Percentiles rank a stretch among this genome's conserved stretches.
Conservation (phyloP, 2,888 invertebrate genomes). For the Eupithecia centaureata region DNA sequence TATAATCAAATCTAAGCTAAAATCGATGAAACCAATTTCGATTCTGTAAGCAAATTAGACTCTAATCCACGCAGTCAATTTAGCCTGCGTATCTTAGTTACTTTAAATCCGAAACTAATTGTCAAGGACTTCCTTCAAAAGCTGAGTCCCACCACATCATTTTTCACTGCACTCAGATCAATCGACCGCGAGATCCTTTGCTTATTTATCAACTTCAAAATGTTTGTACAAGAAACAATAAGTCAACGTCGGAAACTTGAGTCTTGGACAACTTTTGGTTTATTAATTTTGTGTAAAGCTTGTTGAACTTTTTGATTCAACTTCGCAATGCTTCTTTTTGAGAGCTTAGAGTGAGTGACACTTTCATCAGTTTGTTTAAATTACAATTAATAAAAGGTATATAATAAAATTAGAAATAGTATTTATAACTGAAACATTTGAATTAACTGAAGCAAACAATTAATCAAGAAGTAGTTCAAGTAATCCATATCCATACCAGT, state of each 20-base stretch:
- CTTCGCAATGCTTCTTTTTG: slow-evolving; percentile 2
- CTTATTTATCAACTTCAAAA: slow-evolving; percentile 20
- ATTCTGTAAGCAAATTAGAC: not conserved
- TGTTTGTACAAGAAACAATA: slow-evolving; percentile 27
- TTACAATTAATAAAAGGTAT: too few relatives aligned
- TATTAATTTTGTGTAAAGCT: slow-evolving; percentile 25
- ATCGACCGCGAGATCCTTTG: slow-evolving; percentile 12
- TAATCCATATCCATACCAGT: too few relatives aligned
- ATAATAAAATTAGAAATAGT: too few relatives aligned
- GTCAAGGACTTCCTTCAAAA: slow-evolving; percentile 9
- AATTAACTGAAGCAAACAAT: too few relatives aligned
- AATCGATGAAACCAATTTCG: not conserved
- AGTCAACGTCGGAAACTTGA: slow-evolving; percentile 20
- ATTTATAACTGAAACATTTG: too few relatives aligned
- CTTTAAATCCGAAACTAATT: not conserved
- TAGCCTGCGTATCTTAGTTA: not conserved
- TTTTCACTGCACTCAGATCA: slow-evolving; percentile 15
- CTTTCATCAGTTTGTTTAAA: not conserved
- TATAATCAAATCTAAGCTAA: not conserved
- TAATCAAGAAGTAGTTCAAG: too few relatives aligned
- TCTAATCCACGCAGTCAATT: slow-evolving; percentile 6
- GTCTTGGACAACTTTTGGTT: slow-evolving; percentile 17
- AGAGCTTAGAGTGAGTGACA: slow-evolving; percentile 1
- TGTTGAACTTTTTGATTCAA: slow-evolving; percentile 24
- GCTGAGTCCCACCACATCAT: slow-evolving; percentile 7